Base-by-base conservation (phyloP, 2,113 vertebrate species). In the Rhynchomys soricoides region DNA sequence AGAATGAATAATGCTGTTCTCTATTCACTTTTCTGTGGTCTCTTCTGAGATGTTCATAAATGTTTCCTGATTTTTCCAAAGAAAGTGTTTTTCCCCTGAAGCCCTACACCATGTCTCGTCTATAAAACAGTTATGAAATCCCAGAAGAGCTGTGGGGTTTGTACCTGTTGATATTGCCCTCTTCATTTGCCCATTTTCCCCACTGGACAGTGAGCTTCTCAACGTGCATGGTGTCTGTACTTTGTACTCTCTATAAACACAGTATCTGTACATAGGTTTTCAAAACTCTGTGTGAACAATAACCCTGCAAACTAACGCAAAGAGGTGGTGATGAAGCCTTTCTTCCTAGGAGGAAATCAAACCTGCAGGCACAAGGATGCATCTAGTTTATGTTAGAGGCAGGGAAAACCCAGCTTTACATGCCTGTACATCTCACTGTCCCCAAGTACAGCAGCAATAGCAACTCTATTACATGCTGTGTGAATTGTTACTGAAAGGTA, bases 61-160 rank as follows among this genome's bases (percentile, higher is more conserved):
- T 78, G 12, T 57, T 81, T 40, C 92, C n/a, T 64, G 43, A 64
- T 96, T 89, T 91, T 74, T 48, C 24, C 52, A 48, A 68, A 55
- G 37, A 62, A 3, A 4, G 1, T 2, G 15, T 37, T 75, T 24
- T 43, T 57, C 82, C 75, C 62, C 22, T 21, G 50, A 75, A 70
- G 1, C 26, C 22, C 9, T 79, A 26, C 4, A 45, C 52, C 17
- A n/a, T 5, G 74, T 31, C 12, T 21, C 55, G 31, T 86, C 34
- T 68, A 22, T 79, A 71, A 59, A n/a, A 34, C 24, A 62, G 26
- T 93, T 66, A 77, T 7, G 2, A 75, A 66, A 81, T 7, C 40
- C 7, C 74, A 7, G 45, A 16, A n/a, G 24, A 40, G 13, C 52
- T 64, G 15, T 29, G 71, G 7, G 3, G n/a, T 92, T 78, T 55